Conservation (phyloP, 2,113 vertebrate species). For the Platichthys flesus region DNA sequence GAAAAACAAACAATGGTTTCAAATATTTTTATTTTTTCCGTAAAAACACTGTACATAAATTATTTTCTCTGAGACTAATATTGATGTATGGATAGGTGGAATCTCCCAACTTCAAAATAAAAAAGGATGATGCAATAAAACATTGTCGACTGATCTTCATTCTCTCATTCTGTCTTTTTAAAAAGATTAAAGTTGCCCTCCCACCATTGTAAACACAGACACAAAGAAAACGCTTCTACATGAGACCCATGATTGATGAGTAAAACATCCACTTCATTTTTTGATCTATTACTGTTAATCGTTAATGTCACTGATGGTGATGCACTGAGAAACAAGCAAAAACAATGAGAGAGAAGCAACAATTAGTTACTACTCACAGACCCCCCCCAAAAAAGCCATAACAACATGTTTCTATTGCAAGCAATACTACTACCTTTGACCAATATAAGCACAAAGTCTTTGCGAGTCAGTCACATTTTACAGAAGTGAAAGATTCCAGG, state of each 20-base stretch:
- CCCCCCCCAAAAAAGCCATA: slow-evolving; percentile 56
- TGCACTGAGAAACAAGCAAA: slow-evolving; percentile 77
- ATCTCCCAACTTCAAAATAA: slow-evolving; percentile 89
- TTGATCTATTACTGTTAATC: slow-evolving; percentile 81
- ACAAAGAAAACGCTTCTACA: slow-evolving; percentile 65
- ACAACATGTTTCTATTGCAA: slow-evolving; percentile 89
- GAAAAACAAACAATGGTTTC: slow-evolving; percentile 66
- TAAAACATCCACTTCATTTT: slow-evolving; percentile 78
- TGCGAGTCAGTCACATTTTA: slow-evolving; percentile 65
- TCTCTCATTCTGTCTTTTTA: slow-evolving; percentile 79
- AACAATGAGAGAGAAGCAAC: slow-evolving; percentile 66
- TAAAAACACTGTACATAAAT: slow-evolving; percentile 99
- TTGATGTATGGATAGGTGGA: slow-evolving; percentile 98
- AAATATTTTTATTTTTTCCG: slow-evolving; percentile 91
- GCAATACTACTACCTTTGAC: slow-evolving; percentile 83
- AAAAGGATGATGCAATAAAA: slow-evolving; percentile 88
- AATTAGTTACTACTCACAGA: slow-evolving; percentile 65
- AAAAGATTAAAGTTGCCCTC: slow-evolving; percentile 63
- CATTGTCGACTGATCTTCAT: slow-evolving; percentile 92
- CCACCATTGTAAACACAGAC: slow-evolving; percentile 65
- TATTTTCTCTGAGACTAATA: slow-evolving; percentile 99
- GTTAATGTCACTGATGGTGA: slow-evolving; percentile 86
- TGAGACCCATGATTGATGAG: slow-evolving; percentile 84
- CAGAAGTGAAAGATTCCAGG: slow-evolving; percentile 44
- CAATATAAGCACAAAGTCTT: slow-evolving; percentile 87